Evolutionary conservation across 2,113 vertebrate genomes (phyloP).

Genomic region (Syngnathus scovelli): DNA sequence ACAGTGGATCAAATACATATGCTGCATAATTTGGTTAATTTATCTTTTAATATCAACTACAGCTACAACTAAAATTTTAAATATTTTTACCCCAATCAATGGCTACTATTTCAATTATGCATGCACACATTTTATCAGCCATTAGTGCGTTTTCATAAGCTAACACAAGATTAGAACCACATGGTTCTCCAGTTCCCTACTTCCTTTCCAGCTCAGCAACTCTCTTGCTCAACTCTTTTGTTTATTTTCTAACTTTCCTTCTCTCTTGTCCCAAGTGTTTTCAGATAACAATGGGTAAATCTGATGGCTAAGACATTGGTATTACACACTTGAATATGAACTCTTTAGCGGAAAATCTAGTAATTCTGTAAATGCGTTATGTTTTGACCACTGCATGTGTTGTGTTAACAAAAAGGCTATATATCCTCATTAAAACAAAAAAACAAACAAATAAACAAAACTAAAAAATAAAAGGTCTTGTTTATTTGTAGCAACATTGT

Average conservation of each 20-base stretch:
- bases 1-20: constrained; percentile 23
- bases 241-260: background rate
- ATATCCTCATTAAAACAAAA: background rate
- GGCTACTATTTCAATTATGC: constrained; percentile 23
- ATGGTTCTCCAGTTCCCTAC: constrained; percentile 52
- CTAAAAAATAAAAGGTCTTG: no score
- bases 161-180: constrained; percentile 59
- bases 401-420: background rate
- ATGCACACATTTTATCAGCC: constrained; percentile 31
- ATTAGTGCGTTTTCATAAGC: constrained; percentile 59
- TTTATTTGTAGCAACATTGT: no score
- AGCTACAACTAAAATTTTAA: background rate
- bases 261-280: background rate
- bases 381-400: background rate
- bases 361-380: background rate
- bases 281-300: background rate
- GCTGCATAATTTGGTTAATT: constrained; percentile 22
- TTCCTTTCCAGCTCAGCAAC: constrained; percentile 43
- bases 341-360: background rate
- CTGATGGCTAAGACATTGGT: background rate
- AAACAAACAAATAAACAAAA: background rate
- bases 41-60: background rate
- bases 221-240: background rate
- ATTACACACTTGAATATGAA: background rate
- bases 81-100: background rate